Evolutionary conservation across 2,888 invertebrate genomes (phyloP).

Genomic region (Disparrhopalites patrizii): DNA sequence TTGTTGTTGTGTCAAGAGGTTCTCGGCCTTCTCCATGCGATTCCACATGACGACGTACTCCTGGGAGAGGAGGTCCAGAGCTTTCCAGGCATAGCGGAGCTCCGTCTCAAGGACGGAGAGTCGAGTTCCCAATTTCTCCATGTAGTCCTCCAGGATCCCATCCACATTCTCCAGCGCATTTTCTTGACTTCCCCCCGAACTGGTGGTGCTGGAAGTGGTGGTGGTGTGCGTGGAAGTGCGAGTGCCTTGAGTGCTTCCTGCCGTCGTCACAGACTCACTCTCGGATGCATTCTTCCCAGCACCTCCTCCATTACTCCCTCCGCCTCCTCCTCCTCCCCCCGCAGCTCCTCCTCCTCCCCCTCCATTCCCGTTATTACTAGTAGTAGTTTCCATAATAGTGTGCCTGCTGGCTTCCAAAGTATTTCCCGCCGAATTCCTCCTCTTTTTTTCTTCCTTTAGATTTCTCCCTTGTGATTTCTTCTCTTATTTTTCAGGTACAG

Average conservation of each 20-base stretch:
- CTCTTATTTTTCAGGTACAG: not conserved
- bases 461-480: not conserved
- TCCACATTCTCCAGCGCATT: slow-evolving; percentile 46
- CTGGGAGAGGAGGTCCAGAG: slow-evolving; percentile 80
- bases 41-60: slow-evolving; percentile 95
- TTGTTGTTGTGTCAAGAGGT: slow-evolving; percentile 81
- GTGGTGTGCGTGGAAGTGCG: not conserved
- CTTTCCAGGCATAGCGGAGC: slow-evolving; percentile 87
- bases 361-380: not conserved
- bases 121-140: slow-evolving; percentile 77
- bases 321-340: not conserved
- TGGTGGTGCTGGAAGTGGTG: not conserved
- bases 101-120: slow-evolving; percentile 85
- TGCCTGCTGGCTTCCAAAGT: too few relatives aligned
- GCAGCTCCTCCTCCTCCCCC: not conserved
- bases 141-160: slow-evolving; percentile 71
- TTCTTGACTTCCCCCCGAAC: slow-evolving; percentile 33
- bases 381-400: not conserved
- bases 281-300: slow-evolving; percentile 4
- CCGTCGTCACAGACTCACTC: slow-evolving; percentile 14
- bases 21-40: slow-evolving; percentile 79
- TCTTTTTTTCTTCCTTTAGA: too few relatives aligned
- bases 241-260: slow-evolving; percentile 2
- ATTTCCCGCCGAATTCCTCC: too few relatives aligned
- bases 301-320: too few relatives aligned